A percentile compares a stretch with the other conserved stretches of the same genome.
phyloP scores from a whole-genome alignment of 92 coral and sea anemone genomes.

The Epizoanthus fatuus region DNA sequence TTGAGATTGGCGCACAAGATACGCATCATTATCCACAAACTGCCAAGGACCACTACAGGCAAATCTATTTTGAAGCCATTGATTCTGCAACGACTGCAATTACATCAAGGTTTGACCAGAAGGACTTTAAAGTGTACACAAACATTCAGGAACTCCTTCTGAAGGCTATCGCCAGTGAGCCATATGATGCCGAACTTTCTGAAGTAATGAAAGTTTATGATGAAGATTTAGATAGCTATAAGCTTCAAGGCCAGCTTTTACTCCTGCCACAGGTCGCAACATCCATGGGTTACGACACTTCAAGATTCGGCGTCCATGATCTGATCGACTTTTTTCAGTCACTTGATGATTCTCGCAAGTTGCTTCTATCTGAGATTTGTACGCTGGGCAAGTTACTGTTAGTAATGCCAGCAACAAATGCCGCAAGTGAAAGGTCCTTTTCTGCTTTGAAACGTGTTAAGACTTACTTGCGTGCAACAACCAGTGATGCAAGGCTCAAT shows the following conservation, averaged over 20 bases:
- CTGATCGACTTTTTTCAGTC: conserved; percentile 53
- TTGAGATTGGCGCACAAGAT: conserved; percentile 50
- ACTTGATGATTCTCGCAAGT: conserved; percentile 50
- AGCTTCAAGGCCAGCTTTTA: conserved; percentile 61
- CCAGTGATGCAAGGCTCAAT: conserved; percentile 28
- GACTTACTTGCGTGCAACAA: conserved; percentile 59
- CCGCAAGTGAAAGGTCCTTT: conserved; percentile 67
- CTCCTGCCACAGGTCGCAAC: conserved; percentile 62
- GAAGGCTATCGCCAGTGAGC: conserved; percentile 51
- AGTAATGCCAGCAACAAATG: conserved; percentile 72
- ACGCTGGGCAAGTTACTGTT: conserved; percentile 63
- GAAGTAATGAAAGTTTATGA: conserved; percentile 55
- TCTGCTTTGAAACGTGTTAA: conserved; percentile 69
- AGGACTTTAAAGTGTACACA: conserved; percentile 66
- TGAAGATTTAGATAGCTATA: conserved; percentile 41
- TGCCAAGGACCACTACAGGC: conserved; percentile 67
- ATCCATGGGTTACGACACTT: conserved; percentile 37
- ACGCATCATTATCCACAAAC: conserved; percentile 57
- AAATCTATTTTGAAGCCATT: conserved; percentile 57
- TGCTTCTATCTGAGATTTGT: conserved; percentile 63
- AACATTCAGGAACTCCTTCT: conserved; percentile 67
- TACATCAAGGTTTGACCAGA: conserved; percentile 68
- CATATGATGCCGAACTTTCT: conserved; percentile 52
- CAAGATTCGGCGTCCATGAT: conserved; percentile 49
- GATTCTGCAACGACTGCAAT: conserved; percentile 55